Conservation (phyloP, 2,797 vertebrate genomes). For the Ambastaia sidthimunki region DNA sequence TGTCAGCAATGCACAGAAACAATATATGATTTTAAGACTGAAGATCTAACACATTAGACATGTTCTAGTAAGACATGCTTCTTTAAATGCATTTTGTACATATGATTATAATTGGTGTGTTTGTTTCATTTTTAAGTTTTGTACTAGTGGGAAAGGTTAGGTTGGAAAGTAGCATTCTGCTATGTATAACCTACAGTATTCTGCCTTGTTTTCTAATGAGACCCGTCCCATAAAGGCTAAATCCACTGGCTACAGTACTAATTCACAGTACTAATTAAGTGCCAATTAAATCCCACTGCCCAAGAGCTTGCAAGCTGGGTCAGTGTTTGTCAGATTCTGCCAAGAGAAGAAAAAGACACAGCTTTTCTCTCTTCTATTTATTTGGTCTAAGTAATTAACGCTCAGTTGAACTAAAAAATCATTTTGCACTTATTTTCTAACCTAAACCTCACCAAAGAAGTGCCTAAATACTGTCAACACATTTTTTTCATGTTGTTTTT, state of each 20-base stretch:
- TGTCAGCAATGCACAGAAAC: not conserved
- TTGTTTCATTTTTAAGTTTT: slow-evolving; percentile 51
- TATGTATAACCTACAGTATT: slow-evolving; percentile 45
- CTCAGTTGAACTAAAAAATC: slow-evolving; percentile 59
- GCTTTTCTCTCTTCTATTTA: slow-evolving; percentile 54
- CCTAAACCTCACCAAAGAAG: slow-evolving; percentile 52
- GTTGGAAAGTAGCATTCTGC: slow-evolving; percentile 55
- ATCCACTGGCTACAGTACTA: slow-evolving; percentile 72
- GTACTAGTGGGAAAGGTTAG: slow-evolving; percentile 39
- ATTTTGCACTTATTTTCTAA: slow-evolving; percentile 53
- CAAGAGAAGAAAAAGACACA: slow-evolving; percentile 46
- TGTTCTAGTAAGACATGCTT: slow-evolving; percentile 19
- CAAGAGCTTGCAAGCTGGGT: slow-evolving; percentile 75
- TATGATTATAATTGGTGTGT: slow-evolving; percentile 42
- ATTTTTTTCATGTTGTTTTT: slow-evolving; percentile 46
- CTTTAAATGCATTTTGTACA: slow-evolving; percentile 36
- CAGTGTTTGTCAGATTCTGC: slow-evolving; percentile 58
- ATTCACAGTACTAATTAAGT: slow-evolving; percentile 80
- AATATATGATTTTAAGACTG: not conserved
- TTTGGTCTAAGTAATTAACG: slow-evolving; percentile 63
- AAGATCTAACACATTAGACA: slow-evolving; percentile 8
- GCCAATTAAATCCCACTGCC: slow-evolving; percentile 79
- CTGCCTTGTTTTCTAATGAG: slow-evolving; percentile 72
- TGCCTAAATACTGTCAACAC: slow-evolving; percentile 31
- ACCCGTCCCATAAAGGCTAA: slow-evolving; percentile 78